Base-by-base conservation (phyloP, 1,140 invertebrate species). In the Teleogryllus occipitalis region DNA sequence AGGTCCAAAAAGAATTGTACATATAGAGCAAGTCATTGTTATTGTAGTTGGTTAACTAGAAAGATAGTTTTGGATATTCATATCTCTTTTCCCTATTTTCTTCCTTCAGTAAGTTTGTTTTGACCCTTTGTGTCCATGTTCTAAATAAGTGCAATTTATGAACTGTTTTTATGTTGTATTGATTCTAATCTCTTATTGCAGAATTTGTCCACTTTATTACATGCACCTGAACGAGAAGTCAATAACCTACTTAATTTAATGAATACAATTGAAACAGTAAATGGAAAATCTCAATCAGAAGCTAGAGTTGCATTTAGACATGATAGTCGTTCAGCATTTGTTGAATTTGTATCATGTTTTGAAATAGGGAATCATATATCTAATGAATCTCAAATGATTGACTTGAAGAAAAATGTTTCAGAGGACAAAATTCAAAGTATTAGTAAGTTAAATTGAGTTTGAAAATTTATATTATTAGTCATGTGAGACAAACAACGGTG, bases 281-380 rank as follows among this genome's bases (percentile, higher is more conserved):
- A 22, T 8, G 65, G 74, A 39, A 80, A 83, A 27, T 8, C 80
- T 65, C 79, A 82, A 76, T 39, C 76, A 21, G 84, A 84, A 81
- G 83, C 48, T 78, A 83, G 83, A 82, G 87, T 88, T 0, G 86
- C 84, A 75, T 88, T 88, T 81, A 83, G 85, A 77, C 86, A 87
- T 48, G 84, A 86, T 76, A 83, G 81, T 0, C 84, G 81, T 80
- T 75, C 80, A 76, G 79, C 82, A 12, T 86, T 88, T 81, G 81
- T 85, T 8, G 83, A 88, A 79, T 90, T 89, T 85, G 80, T 91
- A 46, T 86, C 85, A 8, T 88, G 88, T 81, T 93, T 93, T 83
- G 86, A 89, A 74, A 87, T 91, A 80, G 78, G 54, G 72, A 49
- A 39, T 15, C 78, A 49, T 27, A 75, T 48, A 8, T 22, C 47